Base-by-base conservation (phyloP, 2,888 invertebrate genomes). In the Lasioglossum figueresi region DNA sequence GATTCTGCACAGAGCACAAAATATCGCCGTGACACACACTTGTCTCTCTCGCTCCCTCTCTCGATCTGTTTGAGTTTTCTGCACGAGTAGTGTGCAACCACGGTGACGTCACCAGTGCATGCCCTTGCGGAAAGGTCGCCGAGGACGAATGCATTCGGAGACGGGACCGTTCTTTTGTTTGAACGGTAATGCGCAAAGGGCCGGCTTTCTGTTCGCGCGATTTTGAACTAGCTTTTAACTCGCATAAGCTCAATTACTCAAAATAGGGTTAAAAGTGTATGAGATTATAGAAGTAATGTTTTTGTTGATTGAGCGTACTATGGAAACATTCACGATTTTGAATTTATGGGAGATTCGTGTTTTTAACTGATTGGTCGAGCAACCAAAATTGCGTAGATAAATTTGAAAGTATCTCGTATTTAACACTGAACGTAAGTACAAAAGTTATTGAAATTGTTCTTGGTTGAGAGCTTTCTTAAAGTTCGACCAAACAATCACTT, bases 81-180 rank as follows among this genome's bases (percentile, higher is more conserved):
- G 48, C 80, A 72, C 76, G 78, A 84, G 34, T 59, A 37, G 71
- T 74, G 76, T 80, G 76, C 82, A 63, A 75, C 83, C 59, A 63
- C 48, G 59, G 43, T 85, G 90, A 90, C 84, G 86, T 88, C 87
- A 90, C 73, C 82, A 74, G 76, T 76, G 59, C 83, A 70, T 74
- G 79, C 81, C 72, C 85, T 89, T 84, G 84, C 74, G 56, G 78
- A 82, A 80, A 88, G 84, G 84, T 84, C 83, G 70, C n/a, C 75
- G 72, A 70, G 63, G 48, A 27, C 40, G 75, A 70, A 4, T 27
- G 37, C 40, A 77, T 23, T 52, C 52, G 14, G 16, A 14, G 43
- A 45, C 59, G 43, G n/a, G 45, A n/a, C 2, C 34, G 52, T 63
- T 34, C 48, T 10, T 31, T 48, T 27, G n/a, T 10, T 45, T 31